These are phyloP conservation scores for Drosophila guanche DNA, from an alignment of 1,140 invertebrate genomes.

Conservation along the genomic window DNA sequence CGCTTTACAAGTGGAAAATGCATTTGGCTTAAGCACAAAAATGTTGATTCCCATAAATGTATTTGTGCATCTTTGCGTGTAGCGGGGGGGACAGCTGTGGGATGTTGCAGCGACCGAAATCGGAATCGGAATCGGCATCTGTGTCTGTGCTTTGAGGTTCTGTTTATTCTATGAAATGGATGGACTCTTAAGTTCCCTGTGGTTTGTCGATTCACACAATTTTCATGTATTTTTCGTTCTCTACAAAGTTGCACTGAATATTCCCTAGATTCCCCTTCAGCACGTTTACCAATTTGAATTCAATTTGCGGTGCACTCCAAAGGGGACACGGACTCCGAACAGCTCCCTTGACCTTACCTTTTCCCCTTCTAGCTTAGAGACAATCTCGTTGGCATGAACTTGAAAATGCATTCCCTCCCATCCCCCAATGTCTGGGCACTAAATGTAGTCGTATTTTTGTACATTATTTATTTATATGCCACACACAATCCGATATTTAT, in stretches of 20 bases:
- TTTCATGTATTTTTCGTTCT: too few relatives aligned
- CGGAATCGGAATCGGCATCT: neutral
- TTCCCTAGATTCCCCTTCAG: neutral
- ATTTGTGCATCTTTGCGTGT: neutral
- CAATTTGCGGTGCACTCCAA: constrained; percentile 65
- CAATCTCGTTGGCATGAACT: constrained; percentile 60
- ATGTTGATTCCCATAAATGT: constrained; percentile 38
- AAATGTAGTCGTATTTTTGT: constrained; percentile 18
- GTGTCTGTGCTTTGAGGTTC: neutral
- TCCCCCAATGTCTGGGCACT: constrained; percentile 1
- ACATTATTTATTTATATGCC: constrained; percentile 39
- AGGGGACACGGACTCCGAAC: constrained; percentile 20
- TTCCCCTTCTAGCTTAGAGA: constrained; percentile 32
- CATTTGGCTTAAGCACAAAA: constrained; percentile 35
- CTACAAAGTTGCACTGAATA: too few relatives aligned
- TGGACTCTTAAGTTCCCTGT: too few relatives aligned
- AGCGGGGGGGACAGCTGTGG: constrained; percentile 1
- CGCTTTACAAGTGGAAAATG: constrained; percentile 51
- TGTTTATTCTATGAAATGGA: neutral
- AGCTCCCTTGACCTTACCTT: constrained; percentile 59
- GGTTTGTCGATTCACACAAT: too few relatives aligned
- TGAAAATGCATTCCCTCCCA: constrained; percentile 54
- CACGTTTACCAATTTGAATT: constrained; percentile 76
- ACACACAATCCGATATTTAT: neutral
- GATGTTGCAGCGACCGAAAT: constrained; percentile 23